Evolutionary conservation across 2,888 invertebrate genomes (phyloP).

Genomic region (Bugulina stolonifera): DNA sequence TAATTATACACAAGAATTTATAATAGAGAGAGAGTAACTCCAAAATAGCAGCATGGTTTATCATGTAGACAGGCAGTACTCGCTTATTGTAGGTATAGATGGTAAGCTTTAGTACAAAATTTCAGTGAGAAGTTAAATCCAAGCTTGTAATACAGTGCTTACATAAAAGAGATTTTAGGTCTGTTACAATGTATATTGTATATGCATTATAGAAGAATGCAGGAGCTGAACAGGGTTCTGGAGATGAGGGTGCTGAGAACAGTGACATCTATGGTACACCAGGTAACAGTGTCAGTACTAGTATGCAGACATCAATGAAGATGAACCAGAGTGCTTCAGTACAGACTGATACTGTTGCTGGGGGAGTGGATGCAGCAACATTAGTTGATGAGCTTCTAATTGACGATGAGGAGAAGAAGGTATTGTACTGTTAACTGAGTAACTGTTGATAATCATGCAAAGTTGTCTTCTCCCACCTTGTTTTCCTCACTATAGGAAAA

Average conservation of each 20-base stretch:
- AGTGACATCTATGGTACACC: not conserved
- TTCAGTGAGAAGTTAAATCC: too few species aligned
- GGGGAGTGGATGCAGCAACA: not conserved
- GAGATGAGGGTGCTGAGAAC: not conserved
- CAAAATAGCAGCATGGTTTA: too few species aligned
- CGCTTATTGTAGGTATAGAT: too few species aligned
- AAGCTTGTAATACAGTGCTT: too few species aligned
- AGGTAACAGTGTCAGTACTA: not conserved
- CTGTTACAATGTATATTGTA: not conserved
- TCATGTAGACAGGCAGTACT: too few species aligned
- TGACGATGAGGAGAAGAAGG: constrained; percentile 20
- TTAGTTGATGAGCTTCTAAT: constrained; percentile 22
- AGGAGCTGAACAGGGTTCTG: not conserved
- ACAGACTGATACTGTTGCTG: not conserved
- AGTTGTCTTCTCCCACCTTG: too few species aligned
- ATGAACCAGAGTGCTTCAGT: not conserved
- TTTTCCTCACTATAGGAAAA: too few species aligned
- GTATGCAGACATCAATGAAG: constrained; percentile 10
- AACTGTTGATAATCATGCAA: too few species aligned
- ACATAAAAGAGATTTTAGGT: not conserved
- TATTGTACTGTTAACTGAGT: too few species aligned
- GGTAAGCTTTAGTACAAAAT: too few species aligned
- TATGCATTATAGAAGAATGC: not conserved
- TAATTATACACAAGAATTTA: too few species aligned
- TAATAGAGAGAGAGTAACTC: too few species aligned